phyloP scores from a whole-genome alignment of 2,797 vertebrate species.

The Alosa sapidissima region DNA sequence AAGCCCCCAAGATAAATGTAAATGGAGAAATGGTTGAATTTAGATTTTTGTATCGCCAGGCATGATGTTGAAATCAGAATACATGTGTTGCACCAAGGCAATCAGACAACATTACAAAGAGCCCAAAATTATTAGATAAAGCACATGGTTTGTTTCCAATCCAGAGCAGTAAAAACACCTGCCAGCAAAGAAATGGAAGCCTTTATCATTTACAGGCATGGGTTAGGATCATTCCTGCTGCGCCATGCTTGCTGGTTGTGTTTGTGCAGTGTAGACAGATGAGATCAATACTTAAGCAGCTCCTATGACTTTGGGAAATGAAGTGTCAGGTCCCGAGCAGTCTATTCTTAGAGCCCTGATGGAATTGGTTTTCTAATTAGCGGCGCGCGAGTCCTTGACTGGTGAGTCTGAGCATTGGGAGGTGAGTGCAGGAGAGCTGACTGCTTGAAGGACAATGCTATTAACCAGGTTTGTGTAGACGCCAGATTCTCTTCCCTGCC shows the following conservation, averaged over 20 bases:
- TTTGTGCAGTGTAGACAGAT: constrained; percentile 41
- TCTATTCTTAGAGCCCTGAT: constrained; percentile 52
- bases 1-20: too few species aligned
- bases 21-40: too few species aligned
- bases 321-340: constrained; percentile 52
- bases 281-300: constrained; percentile 50
- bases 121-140: background rate
- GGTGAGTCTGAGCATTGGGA: constrained; percentile 36
- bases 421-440: constrained; percentile 35
- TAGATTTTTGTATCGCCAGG: too few species aligned
- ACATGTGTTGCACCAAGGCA: background rate
- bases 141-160: background rate
- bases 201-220: constrained; percentile 13
- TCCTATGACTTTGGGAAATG: constrained; percentile 58
- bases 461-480: constrained; percentile 27
- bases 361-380: constrained; percentile 62
- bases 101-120: background rate
- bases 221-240: background rate
- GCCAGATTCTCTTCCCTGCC: constrained; percentile 14
- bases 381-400: constrained; percentile 49
- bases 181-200: background rate
- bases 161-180: background rate
- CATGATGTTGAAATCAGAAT: too few species aligned
- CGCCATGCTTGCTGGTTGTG: constrained; percentile 2
- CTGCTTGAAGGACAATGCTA: constrained; percentile 40